Evolutionary conservation across 2,888 invertebrate genomes (phyloP), one percentile per base, ranked within the genome.

Genomic region (Mesorhabditis spiculigera): DNA sequence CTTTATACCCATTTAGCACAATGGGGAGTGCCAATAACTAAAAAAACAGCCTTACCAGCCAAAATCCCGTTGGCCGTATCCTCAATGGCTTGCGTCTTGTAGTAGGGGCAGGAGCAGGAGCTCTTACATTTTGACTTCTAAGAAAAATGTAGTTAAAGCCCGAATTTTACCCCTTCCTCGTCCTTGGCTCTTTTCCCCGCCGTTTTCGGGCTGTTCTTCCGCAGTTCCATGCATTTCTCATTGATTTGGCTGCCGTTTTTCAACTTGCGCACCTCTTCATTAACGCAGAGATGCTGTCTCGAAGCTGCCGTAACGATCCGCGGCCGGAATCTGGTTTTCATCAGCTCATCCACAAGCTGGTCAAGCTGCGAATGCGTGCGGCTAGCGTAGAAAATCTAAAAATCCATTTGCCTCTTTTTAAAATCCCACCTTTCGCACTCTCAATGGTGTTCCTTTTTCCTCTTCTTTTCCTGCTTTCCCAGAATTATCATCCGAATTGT

Each of bases 301-400:
- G 85, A 84, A 1, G 79, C 84, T 44, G 83, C 70, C 10, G 81
- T 78, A n/a, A 81, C 81, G 43, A 81, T 74, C 5, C 84, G 73
- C 4, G 82, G 82, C 43, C 65, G 71, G 62, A 84, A 84, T 0
- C 90, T 90, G 70, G 93, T 95, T 83, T 91, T 91, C 78, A 91
- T 91, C 3, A 97, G 90, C 89, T 98, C 98, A 64, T 91, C 90
- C n/a, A 95, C 91, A 87, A 98, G 93, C 87, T 98, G 98, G 0
- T 93, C 90, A 62, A 98, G 87, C 86, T 98, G 97, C 1, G 97
- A 95, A 87, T 98, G 97, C 5, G 98, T 98, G 81, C 98, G 90
- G 75, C 95, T 95, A 86, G 94, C 94, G 87, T 93, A 96, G 85
- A 91, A 93, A 74, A 98, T 92, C 92, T 88, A 83, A 42, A 45